Conservation (phyloP, 2,888 invertebrate species). For the Cantharis nigra region DNA sequence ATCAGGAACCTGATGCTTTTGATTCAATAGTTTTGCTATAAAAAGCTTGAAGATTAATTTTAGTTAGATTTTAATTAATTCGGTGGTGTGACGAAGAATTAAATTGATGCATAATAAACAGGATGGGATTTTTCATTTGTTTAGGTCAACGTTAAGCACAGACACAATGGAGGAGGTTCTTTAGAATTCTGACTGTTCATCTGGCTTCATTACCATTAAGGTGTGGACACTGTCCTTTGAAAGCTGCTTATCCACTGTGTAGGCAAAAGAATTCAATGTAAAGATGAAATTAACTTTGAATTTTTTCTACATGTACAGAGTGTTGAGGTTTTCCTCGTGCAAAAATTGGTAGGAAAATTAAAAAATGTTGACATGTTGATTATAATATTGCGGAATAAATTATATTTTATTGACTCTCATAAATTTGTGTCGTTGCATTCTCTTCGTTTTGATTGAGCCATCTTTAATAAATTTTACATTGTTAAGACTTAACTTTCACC, state of each 20-base stretch:
- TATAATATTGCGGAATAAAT: neutral
- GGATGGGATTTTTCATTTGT: neutral
- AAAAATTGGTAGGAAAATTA: neutral
- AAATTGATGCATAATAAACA: neutral
- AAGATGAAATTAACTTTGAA: neutral
- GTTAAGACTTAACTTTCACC: neutral
- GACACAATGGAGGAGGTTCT: conserved; percentile 31
- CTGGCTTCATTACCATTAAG: conserved; percentile 45
- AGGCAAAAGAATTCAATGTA: neutral
- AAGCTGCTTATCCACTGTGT: conserved; percentile 9
- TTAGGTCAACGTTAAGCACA: conserved; percentile 3
- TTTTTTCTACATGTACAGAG: neutral
- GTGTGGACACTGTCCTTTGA: conserved; percentile 40
- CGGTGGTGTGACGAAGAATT: neutral
- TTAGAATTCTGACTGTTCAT: conserved; percentile 39
- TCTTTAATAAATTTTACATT: neutral
- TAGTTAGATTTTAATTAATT: neutral
- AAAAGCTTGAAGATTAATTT: neutral
- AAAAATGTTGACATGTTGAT: neutral
- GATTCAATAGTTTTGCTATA: too few relatives aligned
- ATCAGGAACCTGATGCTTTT: too few relatives aligned
- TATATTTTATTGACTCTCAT: neutral
- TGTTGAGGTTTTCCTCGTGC: neutral
- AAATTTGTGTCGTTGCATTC: neutral
- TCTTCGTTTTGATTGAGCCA: neutral